Conservation (phyloP, 2,113 vertebrate species). For the Gymnobelideus leadbeateri region DNA sequence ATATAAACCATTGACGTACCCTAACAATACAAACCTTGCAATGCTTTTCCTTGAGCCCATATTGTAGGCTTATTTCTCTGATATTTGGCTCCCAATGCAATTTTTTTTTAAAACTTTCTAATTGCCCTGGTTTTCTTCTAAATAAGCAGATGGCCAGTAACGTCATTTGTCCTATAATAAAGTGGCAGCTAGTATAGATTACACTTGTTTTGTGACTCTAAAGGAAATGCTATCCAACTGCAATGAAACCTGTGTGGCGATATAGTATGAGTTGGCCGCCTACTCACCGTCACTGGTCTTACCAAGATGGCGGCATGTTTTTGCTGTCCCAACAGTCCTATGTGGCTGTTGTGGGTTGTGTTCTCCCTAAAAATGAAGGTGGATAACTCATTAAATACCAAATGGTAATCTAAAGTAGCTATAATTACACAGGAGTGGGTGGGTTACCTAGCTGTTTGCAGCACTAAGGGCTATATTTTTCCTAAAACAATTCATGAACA, state of each 20-base stretch:
- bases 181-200: background rate
- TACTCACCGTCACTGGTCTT: background rate
- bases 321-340: slow-evolving; percentile 1
- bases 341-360: background rate
- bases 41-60: background rate
- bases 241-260: slow-evolving; percentile 12
- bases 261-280: slow-evolving; percentile 2
- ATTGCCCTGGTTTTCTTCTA: slow-evolving; percentile 47
- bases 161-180: slow-evolving; percentile 4
- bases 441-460: background rate
- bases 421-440: slow-evolving; percentile 16
- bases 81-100: background rate
- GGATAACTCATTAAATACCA: slow-evolving; percentile 42
- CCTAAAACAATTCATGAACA: slow-evolving; percentile 21
- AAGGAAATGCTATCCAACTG: background rate
- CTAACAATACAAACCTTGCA: background rate
- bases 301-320: slow-evolving; percentile 25
- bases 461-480: slow-evolving; percentile 14
- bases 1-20: background rate
- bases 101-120: background rate
- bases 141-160: background rate
- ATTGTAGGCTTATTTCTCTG: background rate
- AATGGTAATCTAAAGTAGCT: slow-evolving; percentile 33
- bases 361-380: slow-evolving; percentile 23
- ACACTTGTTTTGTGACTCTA: background rate